Evolutionary conservation across 2,113 vertebrate genomes (phyloP), one percentile per base, ranked within the genome.

Genomic region (Chaenogobius annularis): DNA sequence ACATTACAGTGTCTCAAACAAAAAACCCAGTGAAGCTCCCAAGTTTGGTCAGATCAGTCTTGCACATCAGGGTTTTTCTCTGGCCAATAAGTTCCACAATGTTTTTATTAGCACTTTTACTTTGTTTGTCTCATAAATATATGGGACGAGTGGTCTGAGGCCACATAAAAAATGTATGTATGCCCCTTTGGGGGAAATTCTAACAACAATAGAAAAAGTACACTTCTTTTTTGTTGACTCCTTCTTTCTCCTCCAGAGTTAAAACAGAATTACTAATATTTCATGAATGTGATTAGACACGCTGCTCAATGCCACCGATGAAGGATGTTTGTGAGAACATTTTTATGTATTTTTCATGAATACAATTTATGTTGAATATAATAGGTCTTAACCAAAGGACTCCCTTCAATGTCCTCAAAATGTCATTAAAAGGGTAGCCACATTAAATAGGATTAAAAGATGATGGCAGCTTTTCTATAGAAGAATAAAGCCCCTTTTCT

Each of bases 151-250:
- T 47, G 52, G 68, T 79, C 67, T 46, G 68, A 69, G 47, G 68
- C 72, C 37, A 58, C 73, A 83, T 91, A 55, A 85, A 89, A 78
- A 80, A 87, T 84, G n/a, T 58, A 88, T 83, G 66, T 71, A 70
- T 77, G 20, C 37, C 44, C 43, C 68, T 20, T 64, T 63, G 31
- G 58, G 61, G 23, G 73, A 78, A 59, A 68, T 20, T 59, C 81
- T 50, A 75, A 69, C 64, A 68, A 58, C 67, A 70, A 48, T 13
- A 58, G 31, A 14, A 50, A 26, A 23, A 10, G 37, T 7, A 44
- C 31, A 70, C 17, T 44, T 19, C 66, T 1, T 5, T 35, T 43
- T 10, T 5, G 7, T 43, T 43, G 15, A 2, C 20, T 66, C 47
- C 20, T 26, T 64, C 40, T 0, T 61, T 20, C 20, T 46, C 43